Evolutionary conservation across 2,888 invertebrate genomes (phyloP).

Genomic region (Chirona hameri): DNA sequence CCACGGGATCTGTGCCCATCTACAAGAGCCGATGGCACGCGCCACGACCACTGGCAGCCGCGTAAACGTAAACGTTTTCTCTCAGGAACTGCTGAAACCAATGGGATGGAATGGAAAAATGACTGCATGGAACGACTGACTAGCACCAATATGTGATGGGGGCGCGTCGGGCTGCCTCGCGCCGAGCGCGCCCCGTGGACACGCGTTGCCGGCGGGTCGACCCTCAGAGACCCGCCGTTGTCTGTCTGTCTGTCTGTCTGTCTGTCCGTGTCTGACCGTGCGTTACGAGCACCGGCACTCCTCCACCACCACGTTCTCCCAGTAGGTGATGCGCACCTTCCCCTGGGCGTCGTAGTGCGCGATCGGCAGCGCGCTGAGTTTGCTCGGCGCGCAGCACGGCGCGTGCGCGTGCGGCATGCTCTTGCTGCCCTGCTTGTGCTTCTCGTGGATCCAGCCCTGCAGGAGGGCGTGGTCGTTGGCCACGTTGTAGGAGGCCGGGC

Average conservation of each 20-base stretch:
- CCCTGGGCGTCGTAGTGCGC: constrained; percentile 63
- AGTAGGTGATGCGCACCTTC: constrained; percentile 61
- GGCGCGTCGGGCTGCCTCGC: not conserved
- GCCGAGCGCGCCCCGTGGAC: too few relatives aligned
- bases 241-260: not conserved
- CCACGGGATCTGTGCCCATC: too few relatives aligned
- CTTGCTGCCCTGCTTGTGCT: constrained; percentile 42
- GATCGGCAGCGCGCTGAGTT: constrained; percentile 61
- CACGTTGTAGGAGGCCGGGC: constrained; percentile 63
- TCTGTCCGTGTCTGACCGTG: not conserved
- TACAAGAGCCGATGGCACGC: too few relatives aligned
- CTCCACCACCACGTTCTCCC: constrained; percentile 66
- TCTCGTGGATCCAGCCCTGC: constrained; percentile 63
- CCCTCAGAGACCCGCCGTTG: not conserved
- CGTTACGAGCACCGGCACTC: constrained; percentile 66
- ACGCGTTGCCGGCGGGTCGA: too few relatives aligned
- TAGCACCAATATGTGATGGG: constrained; percentile 8
- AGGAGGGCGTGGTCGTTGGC: constrained; percentile 67
- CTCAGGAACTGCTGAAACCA: too few relatives aligned
- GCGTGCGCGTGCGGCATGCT: constrained; percentile 48
- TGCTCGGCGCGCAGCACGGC: constrained; percentile 67
- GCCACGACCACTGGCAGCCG: too few relatives aligned
- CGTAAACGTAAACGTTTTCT: too few relatives aligned
- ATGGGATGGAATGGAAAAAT: too few relatives aligned
- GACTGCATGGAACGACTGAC: not conserved